phyloP scores from a whole-genome alignment of 2,888 invertebrate genomes.

The Yponomeuta malinellus region DNA sequence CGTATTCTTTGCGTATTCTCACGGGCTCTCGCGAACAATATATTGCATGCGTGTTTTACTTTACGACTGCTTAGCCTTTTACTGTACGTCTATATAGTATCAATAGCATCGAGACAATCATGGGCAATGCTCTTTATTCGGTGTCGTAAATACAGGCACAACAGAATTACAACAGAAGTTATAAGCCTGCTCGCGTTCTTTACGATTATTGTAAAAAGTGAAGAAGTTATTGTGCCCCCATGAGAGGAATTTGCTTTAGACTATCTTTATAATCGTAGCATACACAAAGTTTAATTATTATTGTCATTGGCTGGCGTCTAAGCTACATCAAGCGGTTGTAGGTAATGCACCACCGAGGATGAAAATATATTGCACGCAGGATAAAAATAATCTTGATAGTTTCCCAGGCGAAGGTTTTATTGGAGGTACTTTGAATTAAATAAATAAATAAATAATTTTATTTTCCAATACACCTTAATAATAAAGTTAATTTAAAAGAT shows the following conservation, averaged over 20 bases:
- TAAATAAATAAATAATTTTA: too few species aligned
- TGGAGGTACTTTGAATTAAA: too few species aligned
- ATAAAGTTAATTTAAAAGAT: too few species aligned
- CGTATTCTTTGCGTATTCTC: neutral
- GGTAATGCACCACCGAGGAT: too few species aligned
- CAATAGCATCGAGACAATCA: slow-evolving; percentile 6
- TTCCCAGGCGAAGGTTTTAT: too few species aligned
- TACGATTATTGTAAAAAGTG: slow-evolving; percentile 12
- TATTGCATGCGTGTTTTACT: slow-evolving; percentile 3
- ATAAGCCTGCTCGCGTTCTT: slow-evolving; percentile 5
- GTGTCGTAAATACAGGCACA: slow-evolving; percentile 5
- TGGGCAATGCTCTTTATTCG: slow-evolving; percentile 9
- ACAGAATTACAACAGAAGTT: slow-evolving; percentile 5
- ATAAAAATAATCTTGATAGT: too few species aligned
- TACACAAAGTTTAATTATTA: too few species aligned
- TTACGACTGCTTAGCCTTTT: slow-evolving; percentile 3
- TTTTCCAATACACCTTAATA: too few species aligned
- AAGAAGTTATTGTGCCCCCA: neutral
- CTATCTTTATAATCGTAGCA: neutral
- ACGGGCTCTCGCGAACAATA: slow-evolving; percentile 1
- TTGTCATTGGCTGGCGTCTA: too few species aligned
- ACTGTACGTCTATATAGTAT: slow-evolving; percentile 3
- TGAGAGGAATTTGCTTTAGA: neutral
- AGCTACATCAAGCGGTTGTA: too few species aligned
- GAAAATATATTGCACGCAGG: too few species aligned